Evolutionary conservation across 2,888 invertebrate species (phyloP).

Genomic region (Pogonocherus hispidulus): DNA sequence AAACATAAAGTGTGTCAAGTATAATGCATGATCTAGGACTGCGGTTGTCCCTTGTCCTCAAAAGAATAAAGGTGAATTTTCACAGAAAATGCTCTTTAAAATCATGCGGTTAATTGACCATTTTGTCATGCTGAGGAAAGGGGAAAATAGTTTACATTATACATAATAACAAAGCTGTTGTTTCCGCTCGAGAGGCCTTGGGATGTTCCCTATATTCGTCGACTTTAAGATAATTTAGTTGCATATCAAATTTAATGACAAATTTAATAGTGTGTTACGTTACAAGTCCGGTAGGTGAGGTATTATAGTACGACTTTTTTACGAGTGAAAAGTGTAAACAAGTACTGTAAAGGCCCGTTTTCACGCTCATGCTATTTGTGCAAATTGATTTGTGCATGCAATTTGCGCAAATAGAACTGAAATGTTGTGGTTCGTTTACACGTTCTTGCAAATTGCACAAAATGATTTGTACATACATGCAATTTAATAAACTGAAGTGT

Average conservation of each 20-base stretch:
- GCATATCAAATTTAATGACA: neutral
- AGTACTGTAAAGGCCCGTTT: too few relatives aligned
- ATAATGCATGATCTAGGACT: neutral
- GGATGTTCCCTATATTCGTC: neutral
- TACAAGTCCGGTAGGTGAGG: too few relatives aligned
- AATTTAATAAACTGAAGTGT: too few relatives aligned
- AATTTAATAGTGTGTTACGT: too few relatives aligned
- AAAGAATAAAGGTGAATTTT: neutral
- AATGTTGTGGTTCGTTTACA: too few relatives aligned
- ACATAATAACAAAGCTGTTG: neutral
- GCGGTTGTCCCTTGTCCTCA: neutral
- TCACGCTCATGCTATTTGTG: too few relatives aligned
- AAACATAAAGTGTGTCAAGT: constrained; percentile 6
- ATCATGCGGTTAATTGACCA: neutral
- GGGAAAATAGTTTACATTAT: constrained; percentile 3
- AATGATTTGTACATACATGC: too few relatives aligned
- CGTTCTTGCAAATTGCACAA: too few relatives aligned
- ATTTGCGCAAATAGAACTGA: too few relatives aligned
- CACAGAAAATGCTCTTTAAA: constrained; percentile 3
- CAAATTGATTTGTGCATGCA: too few relatives aligned
- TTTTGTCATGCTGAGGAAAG: constrained; percentile 11
- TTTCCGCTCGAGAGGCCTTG: constrained; percentile 4
- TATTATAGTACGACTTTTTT: too few relatives aligned
- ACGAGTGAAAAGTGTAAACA: too few relatives aligned
- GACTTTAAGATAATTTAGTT: neutral